Evolutionary conservation across 2,888 invertebrate genomes (phyloP).

Genomic region (Pristionchus mayeri): DNA sequence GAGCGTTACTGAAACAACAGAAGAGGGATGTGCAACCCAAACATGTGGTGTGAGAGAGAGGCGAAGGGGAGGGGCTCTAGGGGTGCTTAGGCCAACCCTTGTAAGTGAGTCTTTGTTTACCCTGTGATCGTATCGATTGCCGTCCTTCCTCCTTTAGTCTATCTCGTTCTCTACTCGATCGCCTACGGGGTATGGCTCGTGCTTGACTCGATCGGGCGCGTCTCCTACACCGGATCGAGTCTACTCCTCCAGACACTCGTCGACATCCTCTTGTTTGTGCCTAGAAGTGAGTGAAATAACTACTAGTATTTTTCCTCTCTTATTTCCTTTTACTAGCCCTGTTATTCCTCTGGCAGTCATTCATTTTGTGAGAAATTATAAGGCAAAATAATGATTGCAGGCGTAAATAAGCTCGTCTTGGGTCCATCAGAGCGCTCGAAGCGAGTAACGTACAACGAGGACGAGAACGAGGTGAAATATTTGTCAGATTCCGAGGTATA

Average conservation of each 20-base stretch:
- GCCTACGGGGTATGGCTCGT: constrained; percentile 36
- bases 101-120: constrained; percentile 43
- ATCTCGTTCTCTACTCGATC: constrained; percentile 45
- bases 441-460: neutral
- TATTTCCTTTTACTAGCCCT: too few relatives aligned
- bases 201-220: neutral
- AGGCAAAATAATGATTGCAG: neutral
- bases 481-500: too few relatives aligned
- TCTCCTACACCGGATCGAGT: constrained; percentile 3
- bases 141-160: constrained; percentile 32
- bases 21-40: neutral
- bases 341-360: too few relatives aligned
- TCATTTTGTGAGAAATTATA: too few relatives aligned
- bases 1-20: neutral
- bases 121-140: constrained; percentile 22
- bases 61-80: neutral
- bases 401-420: neutral
- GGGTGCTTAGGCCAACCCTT: constrained; percentile 40
- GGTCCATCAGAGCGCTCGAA: neutral
- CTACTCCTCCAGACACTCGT: neutral
- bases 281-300: neutral
- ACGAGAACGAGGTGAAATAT: constrained; percentile 11
- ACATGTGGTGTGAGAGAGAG: neutral
- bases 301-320: neutral
- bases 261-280: constrained; percentile 20